phyloP scores from a whole-genome alignment of 2,797 vertebrate genomes.

The Simalia tracyae region DNA sequence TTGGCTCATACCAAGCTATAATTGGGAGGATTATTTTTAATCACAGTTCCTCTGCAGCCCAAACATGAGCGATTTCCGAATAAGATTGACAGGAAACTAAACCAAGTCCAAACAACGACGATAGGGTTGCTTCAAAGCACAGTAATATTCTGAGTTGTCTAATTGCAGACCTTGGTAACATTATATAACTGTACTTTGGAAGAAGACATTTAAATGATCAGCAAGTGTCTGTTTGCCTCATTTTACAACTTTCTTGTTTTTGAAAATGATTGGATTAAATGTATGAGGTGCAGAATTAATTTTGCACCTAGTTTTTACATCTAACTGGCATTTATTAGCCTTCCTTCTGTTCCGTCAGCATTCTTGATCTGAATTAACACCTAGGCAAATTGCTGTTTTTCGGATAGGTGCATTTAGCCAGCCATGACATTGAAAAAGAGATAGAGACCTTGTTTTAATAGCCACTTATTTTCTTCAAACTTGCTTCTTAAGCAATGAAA shows the following conservation, averaged over 20 bases:
- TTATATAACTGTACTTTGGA: conserved; percentile 65
- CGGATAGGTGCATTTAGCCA: background rate
- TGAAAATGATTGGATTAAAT: conserved; percentile 1
- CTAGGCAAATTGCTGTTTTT: background rate
- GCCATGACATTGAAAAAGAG: background rate
- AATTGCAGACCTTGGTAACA: conserved; percentile 64
- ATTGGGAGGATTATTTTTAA: conserved; percentile 83
- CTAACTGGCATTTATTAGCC: background rate
- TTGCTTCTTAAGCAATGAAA: background rate
- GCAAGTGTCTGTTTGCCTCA: conserved; percentile 24
- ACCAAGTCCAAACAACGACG: conserved; percentile 67
- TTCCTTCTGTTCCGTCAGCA: background rate
- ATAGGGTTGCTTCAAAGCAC: conserved; percentile 55
- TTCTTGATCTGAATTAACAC: background rate
- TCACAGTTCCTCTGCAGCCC: conserved; percentile 79
- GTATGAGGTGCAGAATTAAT: conserved; percentile 25
- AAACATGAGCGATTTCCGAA: conserved; percentile 76
- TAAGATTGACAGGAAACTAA: conserved; percentile 80
- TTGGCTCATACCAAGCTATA: conserved; percentile 71
- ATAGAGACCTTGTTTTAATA: background rate
- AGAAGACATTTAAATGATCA: conserved; percentile 52
- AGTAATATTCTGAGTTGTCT: conserved; percentile 67
- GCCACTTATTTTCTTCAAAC: background rate
- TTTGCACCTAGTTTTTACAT: background rate
- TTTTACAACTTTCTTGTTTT: conserved; percentile 16